Percentiles rank a stretch among this genome's conserved stretches.
These are phyloP conservation scores for Uloborus plumipes DNA, from an alignment of 2,888 invertebrate genomes.

Conservation along the genomic window DNA sequence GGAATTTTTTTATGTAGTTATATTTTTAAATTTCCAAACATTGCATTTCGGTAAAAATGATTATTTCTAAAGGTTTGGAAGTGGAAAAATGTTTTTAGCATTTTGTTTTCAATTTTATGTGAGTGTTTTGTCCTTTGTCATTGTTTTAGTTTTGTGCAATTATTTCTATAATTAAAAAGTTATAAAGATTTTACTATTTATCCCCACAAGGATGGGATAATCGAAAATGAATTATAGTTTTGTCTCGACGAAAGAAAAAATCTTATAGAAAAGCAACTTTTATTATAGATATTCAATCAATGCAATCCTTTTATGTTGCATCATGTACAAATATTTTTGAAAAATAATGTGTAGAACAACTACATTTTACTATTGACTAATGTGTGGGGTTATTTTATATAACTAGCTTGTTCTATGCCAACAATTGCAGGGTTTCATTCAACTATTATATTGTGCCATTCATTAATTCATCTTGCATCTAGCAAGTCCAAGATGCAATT, in stretches of 20 bases:
- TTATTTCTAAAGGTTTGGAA: too few relatives aligned
- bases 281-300: too few relatives aligned
- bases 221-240: too few relatives aligned
- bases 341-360: background rate
- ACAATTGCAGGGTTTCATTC: background rate
- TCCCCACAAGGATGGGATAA: too few relatives aligned
- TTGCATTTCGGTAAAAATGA: too few relatives aligned
- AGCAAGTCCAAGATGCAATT: conserved; percentile 5
- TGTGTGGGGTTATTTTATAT: background rate
- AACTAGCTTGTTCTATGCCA: conserved; percentile 6
- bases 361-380: background rate
- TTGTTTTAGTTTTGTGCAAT: background rate
- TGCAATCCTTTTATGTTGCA: background rate
- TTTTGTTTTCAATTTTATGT: background rate
- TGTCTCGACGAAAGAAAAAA: too few relatives aligned
- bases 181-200: background rate
- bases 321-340: conserved; percentile 15
- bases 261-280: too few relatives aligned
- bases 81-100: too few relatives aligned
- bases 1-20: too few relatives aligned
- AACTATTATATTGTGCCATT: conserved; percentile 12
- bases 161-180: background rate
- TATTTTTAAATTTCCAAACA: too few relatives aligned
- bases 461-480: conserved; percentile 15
- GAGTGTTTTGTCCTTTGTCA: background rate